phyloP scores from a whole-genome alignment of 2,113 vertebrate genomes.

The Rissa tridactyla region DNA sequence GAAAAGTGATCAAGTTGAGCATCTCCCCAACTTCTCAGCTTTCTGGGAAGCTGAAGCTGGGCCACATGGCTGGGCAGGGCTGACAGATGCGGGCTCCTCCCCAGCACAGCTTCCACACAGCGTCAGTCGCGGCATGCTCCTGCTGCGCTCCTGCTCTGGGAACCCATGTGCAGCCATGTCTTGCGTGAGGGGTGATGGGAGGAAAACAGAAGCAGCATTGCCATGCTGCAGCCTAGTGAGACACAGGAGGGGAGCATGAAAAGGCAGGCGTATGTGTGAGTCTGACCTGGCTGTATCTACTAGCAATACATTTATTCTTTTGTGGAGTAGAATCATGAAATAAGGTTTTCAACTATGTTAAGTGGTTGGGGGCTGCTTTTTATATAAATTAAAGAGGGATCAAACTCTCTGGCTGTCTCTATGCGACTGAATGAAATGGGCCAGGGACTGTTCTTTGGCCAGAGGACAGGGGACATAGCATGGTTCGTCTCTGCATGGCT shows the following conservation, averaged over 20 bases:
- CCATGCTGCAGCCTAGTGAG: background rate
- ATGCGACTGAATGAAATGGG: background rate
- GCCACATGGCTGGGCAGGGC: rapidly evolving
- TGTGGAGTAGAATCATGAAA: background rate
- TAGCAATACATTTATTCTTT: background rate
- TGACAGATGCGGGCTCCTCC: background rate
- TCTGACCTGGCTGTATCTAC: background rate
- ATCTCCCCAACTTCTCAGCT: background rate
- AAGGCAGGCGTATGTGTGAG: background rate
- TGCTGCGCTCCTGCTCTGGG: background rate
- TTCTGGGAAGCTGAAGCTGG: background rate
- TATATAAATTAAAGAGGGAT: background rate
- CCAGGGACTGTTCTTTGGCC: background rate
- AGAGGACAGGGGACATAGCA: background rate
- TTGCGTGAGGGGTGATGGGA: background rate
- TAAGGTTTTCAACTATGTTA: background rate
- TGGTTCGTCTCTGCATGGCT: background rate
- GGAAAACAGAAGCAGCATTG: background rate
- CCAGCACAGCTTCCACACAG: rapidly evolving
- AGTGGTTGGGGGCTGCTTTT: background rate
- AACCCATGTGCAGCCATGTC: background rate
- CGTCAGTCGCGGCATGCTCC: rapidly evolving
- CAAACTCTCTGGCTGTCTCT: background rate
- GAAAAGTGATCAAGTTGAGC: background rate
- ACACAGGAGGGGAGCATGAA: background rate